Conservation (phyloP, 2,888 invertebrate species). For the Mesopsocus fuscifrons region DNA sequence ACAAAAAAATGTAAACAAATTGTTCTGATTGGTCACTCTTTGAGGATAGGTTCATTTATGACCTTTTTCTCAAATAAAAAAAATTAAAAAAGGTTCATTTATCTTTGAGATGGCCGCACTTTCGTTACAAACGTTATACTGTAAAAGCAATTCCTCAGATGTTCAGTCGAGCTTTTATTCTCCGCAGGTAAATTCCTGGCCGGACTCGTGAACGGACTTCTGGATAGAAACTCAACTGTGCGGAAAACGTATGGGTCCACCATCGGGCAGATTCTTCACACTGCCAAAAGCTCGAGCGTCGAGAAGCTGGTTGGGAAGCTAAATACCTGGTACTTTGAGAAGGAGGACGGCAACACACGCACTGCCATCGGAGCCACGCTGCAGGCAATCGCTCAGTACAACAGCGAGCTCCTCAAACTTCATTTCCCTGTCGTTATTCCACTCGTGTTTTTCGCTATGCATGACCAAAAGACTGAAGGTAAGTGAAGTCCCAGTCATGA, state of each 20-base stretch:
- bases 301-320: slow-evolving; percentile 43
- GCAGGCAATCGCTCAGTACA: slow-evolving; percentile 63
- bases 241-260: slow-evolving; percentile 68
- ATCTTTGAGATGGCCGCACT: too few relatives aligned
- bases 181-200: slow-evolving; percentile 41
- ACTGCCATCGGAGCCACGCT: slow-evolving; percentile 55
- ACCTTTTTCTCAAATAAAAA: too few relatives aligned
- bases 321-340: slow-evolving; percentile 43
- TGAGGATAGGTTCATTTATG: too few relatives aligned
- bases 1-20: too few relatives aligned
- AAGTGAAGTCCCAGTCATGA: too few relatives aligned
- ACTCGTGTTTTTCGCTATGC: slow-evolving; percentile 79
- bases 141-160: too few relatives aligned
- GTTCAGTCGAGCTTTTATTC: too few relatives aligned
- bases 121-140: too few relatives aligned
- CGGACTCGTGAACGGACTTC: slow-evolving; percentile 51
- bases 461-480: slow-evolving; percentile 41
- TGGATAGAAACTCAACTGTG: slow-evolving; percentile 66
- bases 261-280: slow-evolving; percentile 64
- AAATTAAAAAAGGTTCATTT: too few relatives aligned
- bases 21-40: too few relatives aligned
- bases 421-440: slow-evolving; percentile 59
- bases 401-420: slow-evolving; percentile 62
- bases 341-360: slow-evolving; percentile 55
- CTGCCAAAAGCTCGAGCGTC: slow-evolving; percentile 55